Base-by-base conservation (phyloP, 2,797 vertebrate species). In the Amazonetta brasiliensis region DNA sequence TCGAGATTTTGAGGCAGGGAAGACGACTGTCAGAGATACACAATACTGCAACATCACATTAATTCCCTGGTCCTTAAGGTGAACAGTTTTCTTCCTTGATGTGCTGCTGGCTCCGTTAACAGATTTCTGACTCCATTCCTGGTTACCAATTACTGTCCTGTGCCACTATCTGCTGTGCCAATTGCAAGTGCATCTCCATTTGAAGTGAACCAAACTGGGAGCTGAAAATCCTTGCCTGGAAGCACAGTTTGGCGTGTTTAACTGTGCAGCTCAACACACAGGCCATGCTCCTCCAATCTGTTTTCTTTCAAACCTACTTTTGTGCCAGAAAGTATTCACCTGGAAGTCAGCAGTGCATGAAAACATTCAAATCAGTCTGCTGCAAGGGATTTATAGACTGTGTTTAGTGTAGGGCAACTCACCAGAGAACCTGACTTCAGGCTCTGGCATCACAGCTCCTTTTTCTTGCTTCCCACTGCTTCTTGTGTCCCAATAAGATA, bases 41-140 rank as follows among this genome's bases (percentile, higher is more conserved):
- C 7, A 41, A 12, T 9, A 15, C 6, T 48, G 72, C 33, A 39
- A 12, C 7, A 69, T 44, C 59, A 41, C 48, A 17, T 80, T 44
- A 71, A 76, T 54, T 68, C 58, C 72, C 74, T 89, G 33, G 31
- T 89, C 69, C 52, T 92, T 89, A 68, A 91, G 82, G 85, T 80
- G 80, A 67, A 60, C 2, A 1, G 3, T 68, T 75, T 64, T 76
- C 28, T 84, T 85, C 52, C 3, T 1, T 48, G 74, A 67, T 31
- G 25, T 0, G 1, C 8, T 93, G 25, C 28, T 84, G 2, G 0
- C 18, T 68, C 43, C 66, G 37, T 31, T 72, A 39, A 74, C 23
- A 64, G 88, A 86, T 41, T 80, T 39, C 39, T 63, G 55, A 71
- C 31, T 86, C 88, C 1, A 4, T 75, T 88, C 43, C 76, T 81